A percentile compares a stretch with the other conserved stretches of the same genome.
These are phyloP conservation scores for Limulus polyphemus DNA, from an alignment of 2,888 invertebrate genomes.

Conservation along the genomic window DNA sequence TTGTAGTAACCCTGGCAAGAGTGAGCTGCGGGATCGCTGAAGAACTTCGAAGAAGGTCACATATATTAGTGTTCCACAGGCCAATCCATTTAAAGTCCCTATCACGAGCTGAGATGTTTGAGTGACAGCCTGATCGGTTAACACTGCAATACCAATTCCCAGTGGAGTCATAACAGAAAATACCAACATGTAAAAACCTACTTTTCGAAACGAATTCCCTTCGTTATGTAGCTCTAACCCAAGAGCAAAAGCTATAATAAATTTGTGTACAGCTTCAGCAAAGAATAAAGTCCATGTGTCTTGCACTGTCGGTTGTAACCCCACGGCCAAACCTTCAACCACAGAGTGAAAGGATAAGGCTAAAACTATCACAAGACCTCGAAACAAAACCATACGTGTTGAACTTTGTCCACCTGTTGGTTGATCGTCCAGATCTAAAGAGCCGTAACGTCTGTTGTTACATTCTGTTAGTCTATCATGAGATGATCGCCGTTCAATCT, in stretches of 20 bases:
- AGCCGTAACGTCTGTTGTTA: background rate
- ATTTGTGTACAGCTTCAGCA: slow-evolving; percentile 68
- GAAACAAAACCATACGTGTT: background rate
- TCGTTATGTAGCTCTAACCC: slow-evolving; percentile 5
- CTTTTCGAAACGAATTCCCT: background rate
- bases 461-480: background rate
- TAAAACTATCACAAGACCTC: slow-evolving; percentile 60
- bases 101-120: background rate
- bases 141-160: background rate
- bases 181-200: background rate
- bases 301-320: slow-evolving; percentile 55
- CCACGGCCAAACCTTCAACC: slow-evolving; percentile 71
- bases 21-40: slow-evolving; percentile 13
- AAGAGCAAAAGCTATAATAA: slow-evolving; percentile 58
- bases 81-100: slow-evolving; percentile 17
- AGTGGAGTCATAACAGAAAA: background rate
- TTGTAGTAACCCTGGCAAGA: slow-evolving; percentile 3
- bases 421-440: background rate
- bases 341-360: slow-evolving; percentile 73
- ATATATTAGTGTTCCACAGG: slow-evolving; percentile 23
- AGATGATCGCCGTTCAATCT: background rate
- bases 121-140: background rate
- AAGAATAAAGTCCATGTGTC: slow-evolving; percentile 68
- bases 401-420: background rate
- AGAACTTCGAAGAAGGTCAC: slow-evolving; percentile 25